Evolutionary conservation across 2,888 invertebrate species (phyloP).

Genomic region (Eristalis tenax): DNA sequence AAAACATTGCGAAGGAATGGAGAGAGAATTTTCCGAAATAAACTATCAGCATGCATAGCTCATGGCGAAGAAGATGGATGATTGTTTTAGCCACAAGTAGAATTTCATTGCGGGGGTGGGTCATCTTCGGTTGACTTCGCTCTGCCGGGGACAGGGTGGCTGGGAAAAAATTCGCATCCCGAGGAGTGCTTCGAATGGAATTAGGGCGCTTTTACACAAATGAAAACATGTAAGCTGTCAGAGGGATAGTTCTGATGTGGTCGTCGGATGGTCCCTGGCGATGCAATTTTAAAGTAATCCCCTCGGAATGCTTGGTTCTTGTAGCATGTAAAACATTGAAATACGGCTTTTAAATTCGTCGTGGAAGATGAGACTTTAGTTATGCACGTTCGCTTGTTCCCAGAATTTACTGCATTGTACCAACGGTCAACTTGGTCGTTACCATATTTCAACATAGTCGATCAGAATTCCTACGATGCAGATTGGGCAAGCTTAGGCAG

Average conservation of each 20-base stretch:
- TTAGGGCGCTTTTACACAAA: constrained; percentile 19
- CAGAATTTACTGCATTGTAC: no score
- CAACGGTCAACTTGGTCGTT: no score
- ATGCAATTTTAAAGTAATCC: no score
- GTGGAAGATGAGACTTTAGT: no score
- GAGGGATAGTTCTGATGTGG: neutral
- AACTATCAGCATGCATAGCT: constrained; percentile 66
- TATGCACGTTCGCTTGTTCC: no score
- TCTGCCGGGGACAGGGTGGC: constrained; percentile 27
- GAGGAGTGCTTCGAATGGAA: constrained; percentile 19
- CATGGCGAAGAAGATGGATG: constrained; percentile 69
- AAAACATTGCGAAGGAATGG: constrained; percentile 6
- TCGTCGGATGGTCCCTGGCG: neutral
- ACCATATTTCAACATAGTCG: no score
- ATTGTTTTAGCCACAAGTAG: constrained; percentile 65
- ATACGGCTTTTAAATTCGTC: no score
- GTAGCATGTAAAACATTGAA: no score
- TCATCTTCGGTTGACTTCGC: neutral
- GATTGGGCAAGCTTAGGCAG: no score
- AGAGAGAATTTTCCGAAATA: constrained; percentile 39
- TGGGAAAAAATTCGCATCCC: constrained; percentile 11
- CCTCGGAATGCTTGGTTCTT: no score
- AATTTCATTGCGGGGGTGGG: constrained; percentile 11
- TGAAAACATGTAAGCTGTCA: constrained; percentile 33
- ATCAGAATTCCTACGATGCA: no score